Evolutionary conservation across 2,888 invertebrate genomes (phyloP), one percentile per base, ranked within the genome.

Genomic region (Mesorhabditis sp.): DNA sequence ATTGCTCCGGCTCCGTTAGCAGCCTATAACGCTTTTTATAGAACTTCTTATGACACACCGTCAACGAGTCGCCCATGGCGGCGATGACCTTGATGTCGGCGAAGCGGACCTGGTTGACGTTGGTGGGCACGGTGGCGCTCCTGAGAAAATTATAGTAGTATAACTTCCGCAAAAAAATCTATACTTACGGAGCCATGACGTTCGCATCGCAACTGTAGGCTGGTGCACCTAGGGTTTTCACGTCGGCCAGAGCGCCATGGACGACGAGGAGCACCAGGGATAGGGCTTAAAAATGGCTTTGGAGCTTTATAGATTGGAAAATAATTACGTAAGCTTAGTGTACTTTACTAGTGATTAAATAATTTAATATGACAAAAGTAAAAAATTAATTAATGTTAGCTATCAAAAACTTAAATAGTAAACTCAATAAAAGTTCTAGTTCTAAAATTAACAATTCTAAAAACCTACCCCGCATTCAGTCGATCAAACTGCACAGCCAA

Each of bases 91-190:
- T 76, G 67, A 80, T 78, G 62, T 80, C 80, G 10, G 77, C 69
- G 62, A 67, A 80, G 15, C 77, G 74, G 42, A 80, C 77, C 15
- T 73, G 70, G 67, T 80, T 73, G 5, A 74, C 80, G 15, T 69
- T 72, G 3, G 75, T 76, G 1, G 80, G 96, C 6, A 75, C 69
- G 43, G 65, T 71, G 7, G 70, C 65, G 50, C 77, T 77, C 65
- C 77, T 80, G 45, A 50, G 72, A 66, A 13, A 43, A 41, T 6
- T n/a, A 28, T n/a, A 28, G 7, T 7, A 62, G 41, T 64, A 10
- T 41, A 42, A 5, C 70, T 68, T 72, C 67, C 62, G 43, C 13
- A 5, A 72, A 69, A 72, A 67, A 61, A 68, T 65, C 65, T 70
- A 70, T 41, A 43, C 66, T 68, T 15, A 73, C 71, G 70, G 72